Evolutionary conservation across 1,140 invertebrate species (phyloP).

Genomic region (Nephila pilipes): DNA sequence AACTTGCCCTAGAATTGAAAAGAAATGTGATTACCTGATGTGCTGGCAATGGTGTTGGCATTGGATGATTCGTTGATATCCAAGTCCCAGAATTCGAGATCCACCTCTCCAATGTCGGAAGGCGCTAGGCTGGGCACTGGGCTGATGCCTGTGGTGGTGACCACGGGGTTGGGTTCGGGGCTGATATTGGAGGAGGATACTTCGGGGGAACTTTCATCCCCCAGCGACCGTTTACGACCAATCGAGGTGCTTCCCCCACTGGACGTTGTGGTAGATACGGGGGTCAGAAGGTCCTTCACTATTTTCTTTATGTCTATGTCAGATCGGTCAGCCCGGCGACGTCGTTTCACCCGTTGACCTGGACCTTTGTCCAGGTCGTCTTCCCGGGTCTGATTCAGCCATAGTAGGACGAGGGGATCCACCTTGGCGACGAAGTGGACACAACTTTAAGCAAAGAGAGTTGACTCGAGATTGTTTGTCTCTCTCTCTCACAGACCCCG

Average conservation of each 20-base stretch:
- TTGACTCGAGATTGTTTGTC: not conserved
- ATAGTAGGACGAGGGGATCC: constrained; percentile 79
- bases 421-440: constrained; percentile 64
- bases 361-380: constrained; percentile 78
- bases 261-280: constrained; percentile 17
- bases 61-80: constrained; percentile 81
- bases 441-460: not conserved
- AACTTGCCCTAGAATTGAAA: not conserved
- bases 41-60: constrained; percentile 69
- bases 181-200: constrained; percentile 85
- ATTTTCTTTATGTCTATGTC: constrained; percentile 70
- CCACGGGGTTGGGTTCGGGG: constrained; percentile 81
- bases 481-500: constrained; percentile 1
- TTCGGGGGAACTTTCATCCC: constrained; percentile 86
- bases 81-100: constrained; percentile 91
- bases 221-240: constrained; percentile 72
- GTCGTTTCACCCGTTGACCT: constrained; percentile 72
- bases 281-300: constrained; percentile 65
- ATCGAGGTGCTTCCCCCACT: not conserved
- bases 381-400: constrained; percentile 78
- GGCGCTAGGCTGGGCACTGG: constrained; percentile 81
- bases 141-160: constrained; percentile 76
- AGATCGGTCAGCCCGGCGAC: constrained; percentile 60
- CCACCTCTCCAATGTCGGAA: constrained; percentile 86
- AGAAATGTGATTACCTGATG: constrained; percentile 76